Evolutionary conservation across 2,113 vertebrate species (phyloP).

Genomic region (Charadrius vociferus): DNA sequence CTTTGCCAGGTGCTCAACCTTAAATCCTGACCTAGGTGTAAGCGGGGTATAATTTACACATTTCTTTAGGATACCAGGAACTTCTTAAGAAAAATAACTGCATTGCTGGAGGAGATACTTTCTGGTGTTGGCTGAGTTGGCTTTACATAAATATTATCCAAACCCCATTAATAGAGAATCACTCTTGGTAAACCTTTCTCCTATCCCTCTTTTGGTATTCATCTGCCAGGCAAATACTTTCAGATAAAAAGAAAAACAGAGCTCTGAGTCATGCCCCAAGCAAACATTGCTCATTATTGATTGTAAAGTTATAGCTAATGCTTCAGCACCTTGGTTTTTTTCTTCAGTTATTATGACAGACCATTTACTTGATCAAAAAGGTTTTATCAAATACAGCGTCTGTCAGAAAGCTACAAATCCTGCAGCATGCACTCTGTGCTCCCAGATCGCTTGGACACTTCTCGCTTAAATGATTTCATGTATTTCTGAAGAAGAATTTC

Average conservation of each 20-base stretch:
- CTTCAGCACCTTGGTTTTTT: neutral
- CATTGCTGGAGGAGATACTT: neutral
- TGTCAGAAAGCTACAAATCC: neutral
- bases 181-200: neutral
- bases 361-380: neutral
- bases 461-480: neutral
- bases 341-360: neutral
- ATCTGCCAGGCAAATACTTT: neutral
- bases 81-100: neutral
- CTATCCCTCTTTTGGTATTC: neutral
- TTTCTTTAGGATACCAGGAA: neutral
- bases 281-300: neutral
- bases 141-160: neutral
- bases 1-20: neutral
- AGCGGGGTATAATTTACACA: accelerated
- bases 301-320: neutral
- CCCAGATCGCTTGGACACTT: neutral
- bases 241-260: neutral
- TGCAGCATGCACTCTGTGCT: neutral
- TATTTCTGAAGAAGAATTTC: neutral
- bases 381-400: neutral
- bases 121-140: neutral
- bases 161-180: neutral
- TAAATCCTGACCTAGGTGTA: neutral
- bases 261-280: neutral